Evolutionary conservation across 2,797 vertebrate species (phyloP).

Genomic region (Eptatretus atami): DNA sequence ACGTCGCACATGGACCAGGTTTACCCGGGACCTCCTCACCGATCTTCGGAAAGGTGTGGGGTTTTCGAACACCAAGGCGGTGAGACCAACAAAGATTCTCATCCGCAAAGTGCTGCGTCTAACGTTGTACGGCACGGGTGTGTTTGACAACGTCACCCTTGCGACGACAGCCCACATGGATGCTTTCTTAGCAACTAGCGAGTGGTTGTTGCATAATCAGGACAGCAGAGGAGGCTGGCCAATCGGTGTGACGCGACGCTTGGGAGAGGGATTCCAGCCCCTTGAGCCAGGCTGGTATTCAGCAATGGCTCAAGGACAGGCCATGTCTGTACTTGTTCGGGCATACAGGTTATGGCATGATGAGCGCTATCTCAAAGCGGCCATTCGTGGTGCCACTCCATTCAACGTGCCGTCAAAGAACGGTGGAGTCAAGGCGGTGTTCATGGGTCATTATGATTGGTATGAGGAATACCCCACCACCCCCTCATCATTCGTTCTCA

Average conservation of each 20-base stretch:
- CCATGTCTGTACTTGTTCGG: conserved; percentile 70
- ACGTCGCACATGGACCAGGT: conserved; percentile 37
- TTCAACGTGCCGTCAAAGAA: conserved; percentile 36
- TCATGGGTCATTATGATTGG: conserved; percentile 79
- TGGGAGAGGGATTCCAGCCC: conserved; percentile 63
- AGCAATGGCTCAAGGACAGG: conserved; percentile 92
- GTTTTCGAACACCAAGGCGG: conserved; percentile 82
- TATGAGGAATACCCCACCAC: conserved; percentile 94
- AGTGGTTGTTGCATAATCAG: conserved; percentile 75
- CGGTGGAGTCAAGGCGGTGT: conserved; percentile 50
- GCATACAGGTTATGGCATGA: conserved; percentile 74
- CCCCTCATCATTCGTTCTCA: conserved; percentile 80
- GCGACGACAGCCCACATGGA: conserved; percentile 73
- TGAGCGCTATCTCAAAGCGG: conserved; percentile 36
- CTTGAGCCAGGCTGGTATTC: conserved; percentile 95
- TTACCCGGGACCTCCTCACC: conserved; percentile 68
- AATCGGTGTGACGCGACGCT: conserved; percentile 75
- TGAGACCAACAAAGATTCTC: conserved; percentile 76
- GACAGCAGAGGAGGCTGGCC: conserved; percentile 88
- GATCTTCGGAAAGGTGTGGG: conserved; percentile 82
- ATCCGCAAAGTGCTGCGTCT: conserved; percentile 41
- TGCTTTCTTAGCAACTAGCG: conserved; percentile 63
- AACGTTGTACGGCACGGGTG: conserved; percentile 34
- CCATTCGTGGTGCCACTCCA: conserved; percentile 43
- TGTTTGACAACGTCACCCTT: conserved; percentile 58